Percentiles rank a stretch among this genome's conserved stretches.
Conservation (phyloP, 1,140 invertebrate species). For the Cardiocondyla obscurior region DNA sequence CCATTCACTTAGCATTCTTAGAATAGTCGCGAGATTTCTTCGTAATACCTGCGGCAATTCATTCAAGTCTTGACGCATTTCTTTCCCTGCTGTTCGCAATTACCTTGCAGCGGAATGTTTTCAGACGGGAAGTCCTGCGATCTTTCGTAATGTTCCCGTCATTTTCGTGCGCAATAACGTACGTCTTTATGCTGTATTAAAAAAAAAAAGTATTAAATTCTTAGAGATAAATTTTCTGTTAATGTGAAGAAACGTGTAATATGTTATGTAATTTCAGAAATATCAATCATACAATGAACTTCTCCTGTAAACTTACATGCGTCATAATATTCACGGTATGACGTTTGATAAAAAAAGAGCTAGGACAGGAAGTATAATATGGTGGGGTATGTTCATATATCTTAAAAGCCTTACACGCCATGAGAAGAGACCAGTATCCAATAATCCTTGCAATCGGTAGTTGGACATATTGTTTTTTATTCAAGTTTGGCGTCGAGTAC, state of each 20-base stretch:
- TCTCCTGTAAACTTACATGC: background rate
- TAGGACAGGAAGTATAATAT: slow-evolving; percentile 11
- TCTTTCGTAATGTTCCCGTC: background rate
- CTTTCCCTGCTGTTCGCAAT: background rate
- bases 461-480: background rate
- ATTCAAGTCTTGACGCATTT: background rate
- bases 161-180: background rate
- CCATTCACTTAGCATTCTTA: background rate
- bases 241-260: background rate
- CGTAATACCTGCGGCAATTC: background rate
- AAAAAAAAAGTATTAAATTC: background rate
- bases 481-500: background rate
- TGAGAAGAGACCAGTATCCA: slow-evolving; percentile 3
- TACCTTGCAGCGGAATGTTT: background rate
- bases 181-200: background rate
- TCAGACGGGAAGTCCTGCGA: background rate
- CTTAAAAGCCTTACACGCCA: slow-evolving; percentile 23
- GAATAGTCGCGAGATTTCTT: background rate
- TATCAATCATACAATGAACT: background rate
- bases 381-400: background rate
- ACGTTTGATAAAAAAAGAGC: background rate
- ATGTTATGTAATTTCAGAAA: background rate
- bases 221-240: background rate
- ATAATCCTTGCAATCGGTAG: background rate
- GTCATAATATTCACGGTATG: background rate